These are phyloP conservation scores for Phrynosoma platyrhinos DNA, from an alignment of 2,113 vertebrate species.

Conservation along the genomic window DNA sequence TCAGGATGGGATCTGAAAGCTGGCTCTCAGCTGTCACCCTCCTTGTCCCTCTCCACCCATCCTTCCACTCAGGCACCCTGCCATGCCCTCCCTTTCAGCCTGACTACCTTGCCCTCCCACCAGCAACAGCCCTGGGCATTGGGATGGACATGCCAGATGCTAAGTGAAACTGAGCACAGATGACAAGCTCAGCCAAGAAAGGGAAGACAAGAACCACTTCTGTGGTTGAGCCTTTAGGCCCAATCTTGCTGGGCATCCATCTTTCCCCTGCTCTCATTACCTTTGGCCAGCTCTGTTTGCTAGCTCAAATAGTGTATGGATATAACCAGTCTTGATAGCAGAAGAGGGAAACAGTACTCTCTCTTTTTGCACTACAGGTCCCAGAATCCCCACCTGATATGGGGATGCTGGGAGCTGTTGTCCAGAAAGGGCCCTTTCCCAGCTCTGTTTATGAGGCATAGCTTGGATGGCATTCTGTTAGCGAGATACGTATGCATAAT, in stretches of 20 bases:
- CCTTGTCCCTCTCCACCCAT: neutral
- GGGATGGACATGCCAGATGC: neutral
- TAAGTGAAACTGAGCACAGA: neutral
- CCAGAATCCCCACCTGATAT: too few species aligned
- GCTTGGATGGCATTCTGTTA: too few species aligned
- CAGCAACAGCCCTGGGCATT: neutral
- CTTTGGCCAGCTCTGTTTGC: neutral
- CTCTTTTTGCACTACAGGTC: too few species aligned
- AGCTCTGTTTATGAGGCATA: too few species aligned
- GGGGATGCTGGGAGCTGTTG: too few species aligned
- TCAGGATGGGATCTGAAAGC: conserved; percentile 11
- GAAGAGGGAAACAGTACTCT: too few species aligned
- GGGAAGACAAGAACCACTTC: neutral
- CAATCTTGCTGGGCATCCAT: neutral
- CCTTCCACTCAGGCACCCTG: neutral
- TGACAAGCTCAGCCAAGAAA: neutral
- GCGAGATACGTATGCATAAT: too few species aligned
- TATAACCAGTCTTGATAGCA: neutral
- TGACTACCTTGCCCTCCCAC: neutral
- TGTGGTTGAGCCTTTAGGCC: neutral
- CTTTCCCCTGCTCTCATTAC: too few species aligned
- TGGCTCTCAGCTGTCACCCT: neutral
- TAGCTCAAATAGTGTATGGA: too few species aligned
- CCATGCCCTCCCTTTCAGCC: neutral
- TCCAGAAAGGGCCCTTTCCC: too few species aligned